Conservation (phyloP, 2,888 invertebrate species). For the Zonitis immaculata region DNA sequence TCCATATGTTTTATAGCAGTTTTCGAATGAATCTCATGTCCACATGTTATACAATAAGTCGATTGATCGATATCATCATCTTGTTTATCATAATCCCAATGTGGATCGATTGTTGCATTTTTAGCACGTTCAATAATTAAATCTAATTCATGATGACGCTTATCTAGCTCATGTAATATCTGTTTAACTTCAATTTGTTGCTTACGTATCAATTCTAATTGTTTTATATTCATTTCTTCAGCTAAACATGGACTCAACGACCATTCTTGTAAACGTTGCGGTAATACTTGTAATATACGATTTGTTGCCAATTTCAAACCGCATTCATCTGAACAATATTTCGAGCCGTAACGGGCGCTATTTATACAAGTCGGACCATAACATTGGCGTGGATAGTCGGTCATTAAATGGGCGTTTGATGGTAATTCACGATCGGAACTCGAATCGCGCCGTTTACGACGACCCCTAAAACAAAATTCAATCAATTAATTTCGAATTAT, state of each 20-base stretch:
- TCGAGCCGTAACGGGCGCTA: conserved; percentile 71
- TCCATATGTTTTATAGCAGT: conserved; percentile 96
- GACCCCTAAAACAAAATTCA: no score
- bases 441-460: conserved; percentile 43
- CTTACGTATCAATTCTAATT: conserved; percentile 58
- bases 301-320: conserved; percentile 84
- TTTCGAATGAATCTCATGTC: conserved; percentile 88
- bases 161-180: conserved; percentile 74
- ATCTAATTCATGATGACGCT: conserved; percentile 73
- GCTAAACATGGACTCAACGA: conserved; percentile 79
- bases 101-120: conserved; percentile 63
- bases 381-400: conserved; percentile 73
- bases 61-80: conserved; percentile 66
- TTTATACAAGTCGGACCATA: conserved; percentile 84
- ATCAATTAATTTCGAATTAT: no score
- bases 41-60: conserved; percentile 95
- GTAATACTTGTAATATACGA: conserved; percentile 70
- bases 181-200: conserved; percentile 75
- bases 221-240: conserved; percentile 66
- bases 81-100: conserved; percentile 58
- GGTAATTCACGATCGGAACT: conserved; percentile 48
- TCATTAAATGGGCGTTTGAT: conserved; percentile 53
- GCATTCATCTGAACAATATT: conserved; percentile 92
- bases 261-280: conserved; percentile 84
- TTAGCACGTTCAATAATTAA: conserved; percentile 74